Percentiles rank a stretch among this genome's conserved stretches.
phyloP scores from a whole-genome alignment of 2,888 invertebrate species.

The Ennomos erosarius region DNA sequence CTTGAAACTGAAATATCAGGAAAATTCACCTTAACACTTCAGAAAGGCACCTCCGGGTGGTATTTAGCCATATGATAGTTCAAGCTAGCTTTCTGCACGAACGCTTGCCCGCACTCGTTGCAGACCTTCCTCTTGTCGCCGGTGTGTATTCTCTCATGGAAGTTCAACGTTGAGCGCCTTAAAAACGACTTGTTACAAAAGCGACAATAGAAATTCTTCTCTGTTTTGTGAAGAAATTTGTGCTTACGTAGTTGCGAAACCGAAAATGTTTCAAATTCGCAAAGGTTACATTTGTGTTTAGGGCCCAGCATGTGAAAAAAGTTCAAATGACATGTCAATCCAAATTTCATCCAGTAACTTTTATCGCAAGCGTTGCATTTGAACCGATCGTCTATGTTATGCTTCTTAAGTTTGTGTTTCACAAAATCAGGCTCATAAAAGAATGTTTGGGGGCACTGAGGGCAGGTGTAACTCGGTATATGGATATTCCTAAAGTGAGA shows the following conservation, averaged over 20 bases:
- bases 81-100: conserved; percentile 76
- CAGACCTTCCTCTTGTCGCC: conserved; percentile 72
- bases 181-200: conserved; percentile 76
- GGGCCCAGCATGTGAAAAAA: conserved; percentile 10
- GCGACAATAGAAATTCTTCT: conserved; percentile 70
- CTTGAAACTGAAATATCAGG: too few relatives aligned
- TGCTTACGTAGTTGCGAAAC: neutral
- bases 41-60: conserved; percentile 72
- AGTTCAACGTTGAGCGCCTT: conserved; percentile 60
- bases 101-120: conserved; percentile 68
- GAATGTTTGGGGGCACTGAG: too few relatives aligned
- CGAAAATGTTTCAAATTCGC: conserved; percentile 11
- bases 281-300: conserved; percentile 2
- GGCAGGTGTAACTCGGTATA: too few relatives aligned
- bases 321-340: neutral
- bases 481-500: too few relatives aligned
- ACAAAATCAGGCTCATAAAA: neutral
- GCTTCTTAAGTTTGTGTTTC: conserved; percentile 10
- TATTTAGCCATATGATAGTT: conserved; percentile 78
- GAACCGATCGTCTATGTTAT: conserved; percentile 16
- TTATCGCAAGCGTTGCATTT: conserved; percentile 23
- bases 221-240: conserved; percentile 3
- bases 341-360: neutral
- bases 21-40: conserved; percentile 2
- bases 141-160: conserved; percentile 74